Evolutionary conservation across 2,797 vertebrate species (phyloP).

Genomic region (Ambastaia sidthimunki): DNA sequence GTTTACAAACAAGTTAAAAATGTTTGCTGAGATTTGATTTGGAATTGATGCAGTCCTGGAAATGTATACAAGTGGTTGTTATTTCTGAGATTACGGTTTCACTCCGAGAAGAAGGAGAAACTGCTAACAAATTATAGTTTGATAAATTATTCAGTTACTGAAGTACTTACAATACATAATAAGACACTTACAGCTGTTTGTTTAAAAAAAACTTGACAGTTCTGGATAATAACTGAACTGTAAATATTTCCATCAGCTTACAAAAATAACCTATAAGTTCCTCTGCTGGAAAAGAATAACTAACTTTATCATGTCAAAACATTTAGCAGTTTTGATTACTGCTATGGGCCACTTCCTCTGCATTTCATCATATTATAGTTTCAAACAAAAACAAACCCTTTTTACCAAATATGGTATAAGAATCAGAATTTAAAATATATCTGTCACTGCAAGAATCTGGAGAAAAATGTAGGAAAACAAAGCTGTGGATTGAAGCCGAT

Average conservation of each 20-base stretch:
- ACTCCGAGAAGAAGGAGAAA: not conserved
- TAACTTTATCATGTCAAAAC: constrained; percentile 17
- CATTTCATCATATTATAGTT: constrained; percentile 64
- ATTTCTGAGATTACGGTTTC: not conserved
- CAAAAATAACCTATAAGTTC: constrained; percentile 28
- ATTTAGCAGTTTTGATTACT: constrained; percentile 38
- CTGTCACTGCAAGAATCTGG: constrained; percentile 76
- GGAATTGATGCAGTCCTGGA: not conserved
- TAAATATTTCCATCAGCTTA: constrained; percentile 33
- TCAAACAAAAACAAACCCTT: constrained; percentile 74
- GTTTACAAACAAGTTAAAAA: constrained; percentile 6
- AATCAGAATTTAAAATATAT: constrained; percentile 68
- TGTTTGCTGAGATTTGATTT: not conserved
- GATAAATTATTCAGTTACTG: constrained; percentile 22
- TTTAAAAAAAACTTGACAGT: not conserved
- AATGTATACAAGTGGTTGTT: not conserved
- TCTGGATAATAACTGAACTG: not conserved
- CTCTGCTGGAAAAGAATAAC: constrained; percentile 15
- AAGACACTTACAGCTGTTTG: not conserved
- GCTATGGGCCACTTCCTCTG: constrained; percentile 61
- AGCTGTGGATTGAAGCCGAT: not conserved
- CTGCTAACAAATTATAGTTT: not conserved
- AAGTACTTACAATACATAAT: not conserved
- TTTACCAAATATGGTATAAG: constrained; percentile 75
- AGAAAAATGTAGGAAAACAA: constrained; percentile 37